These are phyloP conservation scores for Botia almorhae DNA, from an alignment of 2,797 vertebrate genomes.

Conservation along the genomic window DNA sequence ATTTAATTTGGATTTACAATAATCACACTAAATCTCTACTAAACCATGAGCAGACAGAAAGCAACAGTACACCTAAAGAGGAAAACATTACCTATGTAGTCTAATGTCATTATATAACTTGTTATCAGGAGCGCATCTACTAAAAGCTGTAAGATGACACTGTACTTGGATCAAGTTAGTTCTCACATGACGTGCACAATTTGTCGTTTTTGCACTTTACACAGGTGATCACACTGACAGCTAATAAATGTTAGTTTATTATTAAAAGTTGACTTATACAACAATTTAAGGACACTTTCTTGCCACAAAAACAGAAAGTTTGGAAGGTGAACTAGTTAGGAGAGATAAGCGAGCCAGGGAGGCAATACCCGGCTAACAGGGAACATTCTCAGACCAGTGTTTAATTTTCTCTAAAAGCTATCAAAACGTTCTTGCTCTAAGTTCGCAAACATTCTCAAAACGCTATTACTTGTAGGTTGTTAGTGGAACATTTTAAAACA, in stretches of 20 bases:
- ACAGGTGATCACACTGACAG: conserved; percentile 11
- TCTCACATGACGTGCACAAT: background rate
- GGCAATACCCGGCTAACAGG: background rate
- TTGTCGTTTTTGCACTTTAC: background rate
- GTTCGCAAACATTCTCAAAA: no score
- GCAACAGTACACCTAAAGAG: conserved; percentile 18
- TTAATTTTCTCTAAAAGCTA: no score
- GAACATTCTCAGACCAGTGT: no score
- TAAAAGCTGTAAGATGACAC: conserved; percentile 49
- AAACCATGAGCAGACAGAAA: background rate
- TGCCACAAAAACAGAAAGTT: background rate
- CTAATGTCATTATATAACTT: conserved; percentile 46
- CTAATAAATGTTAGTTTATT: background rate
- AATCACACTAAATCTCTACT: background rate
- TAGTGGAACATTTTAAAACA: no score
- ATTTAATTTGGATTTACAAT: background rate
- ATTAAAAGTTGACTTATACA: background rate
- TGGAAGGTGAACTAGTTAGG: background rate
- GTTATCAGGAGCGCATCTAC: conserved; percentile 46
- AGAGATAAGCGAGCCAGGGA: background rate
- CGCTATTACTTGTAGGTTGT: no score
- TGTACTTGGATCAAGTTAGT: conserved; percentile 16
- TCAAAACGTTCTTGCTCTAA: no score
- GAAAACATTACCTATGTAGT: conserved; percentile 37
- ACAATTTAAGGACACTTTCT: background rate